Conservation (phyloP, 2,113 vertebrate genomes). For the Condylura cristata region DNA sequence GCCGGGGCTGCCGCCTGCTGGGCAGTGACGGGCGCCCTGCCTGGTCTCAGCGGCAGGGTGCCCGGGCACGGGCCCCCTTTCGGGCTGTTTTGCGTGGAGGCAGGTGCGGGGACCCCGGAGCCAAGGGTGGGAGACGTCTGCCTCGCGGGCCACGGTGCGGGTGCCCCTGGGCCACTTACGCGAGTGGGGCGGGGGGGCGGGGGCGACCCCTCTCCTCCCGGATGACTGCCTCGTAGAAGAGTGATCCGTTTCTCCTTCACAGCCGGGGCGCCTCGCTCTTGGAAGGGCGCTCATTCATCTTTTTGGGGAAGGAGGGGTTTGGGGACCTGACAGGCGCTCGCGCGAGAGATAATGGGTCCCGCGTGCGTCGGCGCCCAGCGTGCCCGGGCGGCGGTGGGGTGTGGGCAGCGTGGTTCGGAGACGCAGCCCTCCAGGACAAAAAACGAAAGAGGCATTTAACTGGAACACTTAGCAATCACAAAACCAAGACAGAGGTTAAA, state of each 20-base stretch:
- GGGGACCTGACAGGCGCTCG: slow-evolving; percentile 82
- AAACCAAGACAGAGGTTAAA: slow-evolving; percentile 93
- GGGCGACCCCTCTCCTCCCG: slow-evolving; percentile 54
- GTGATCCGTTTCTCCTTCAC: slow-evolving; percentile 71
- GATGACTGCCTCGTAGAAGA: slow-evolving; percentile 18
- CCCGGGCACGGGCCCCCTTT: not conserved
- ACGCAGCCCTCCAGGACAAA: slow-evolving; percentile 88
- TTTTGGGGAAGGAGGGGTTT: slow-evolving; percentile 80
- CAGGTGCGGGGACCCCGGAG: slow-evolving; percentile 78
- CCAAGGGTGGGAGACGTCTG: slow-evolving; percentile 78
- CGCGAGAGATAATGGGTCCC: slow-evolving; percentile 84
- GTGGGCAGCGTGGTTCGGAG: slow-evolving; percentile 80
- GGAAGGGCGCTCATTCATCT: slow-evolving; percentile 84
- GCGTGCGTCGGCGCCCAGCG: slow-evolving; percentile 66
- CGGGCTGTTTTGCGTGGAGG: slow-evolving; percentile 57
- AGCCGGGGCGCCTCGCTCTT: slow-evolving; percentile 74
- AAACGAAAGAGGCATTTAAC: slow-evolving; percentile 90
- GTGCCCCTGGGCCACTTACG: no score
- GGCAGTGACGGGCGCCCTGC: no score
- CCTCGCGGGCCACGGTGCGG: no score
- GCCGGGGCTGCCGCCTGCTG: no score
- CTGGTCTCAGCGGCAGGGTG: no score
- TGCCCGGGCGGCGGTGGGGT: slow-evolving; percentile 76
- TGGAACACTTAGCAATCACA: slow-evolving; percentile 92
- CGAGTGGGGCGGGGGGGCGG: not conserved